Conservation (phyloP, 92 coral and sea anemone species). For the Epizoanthus ramosus region DNA sequence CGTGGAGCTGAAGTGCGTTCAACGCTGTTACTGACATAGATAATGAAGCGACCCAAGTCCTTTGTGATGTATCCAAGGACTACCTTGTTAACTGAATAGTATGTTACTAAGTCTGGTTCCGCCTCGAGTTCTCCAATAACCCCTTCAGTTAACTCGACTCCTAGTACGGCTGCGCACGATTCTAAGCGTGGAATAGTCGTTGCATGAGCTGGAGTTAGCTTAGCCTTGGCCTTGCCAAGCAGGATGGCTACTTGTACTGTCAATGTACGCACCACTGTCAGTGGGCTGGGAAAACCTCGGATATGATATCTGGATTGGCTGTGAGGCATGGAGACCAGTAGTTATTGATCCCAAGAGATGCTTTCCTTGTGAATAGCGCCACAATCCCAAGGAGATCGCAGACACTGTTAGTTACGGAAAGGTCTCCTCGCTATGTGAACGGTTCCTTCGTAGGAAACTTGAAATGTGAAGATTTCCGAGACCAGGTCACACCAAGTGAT, state of each 20-base stretch:
- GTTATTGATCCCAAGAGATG: too few species aligned
- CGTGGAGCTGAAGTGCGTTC: constrained; percentile 51
- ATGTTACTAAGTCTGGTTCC: constrained; percentile 42
- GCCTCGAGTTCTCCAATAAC: constrained; percentile 35
- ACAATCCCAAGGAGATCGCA: too few species aligned
- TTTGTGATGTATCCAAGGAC: constrained; percentile 59
- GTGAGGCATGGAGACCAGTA: too few species aligned
- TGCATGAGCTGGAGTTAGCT: constrained; percentile 54
- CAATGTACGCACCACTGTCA: not conserved
- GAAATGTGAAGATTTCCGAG: too few species aligned
- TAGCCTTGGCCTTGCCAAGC: constrained; percentile 62
- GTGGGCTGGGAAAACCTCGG: constrained; percentile 40
- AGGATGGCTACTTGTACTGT: constrained; percentile 53
- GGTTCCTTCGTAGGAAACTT: too few species aligned
- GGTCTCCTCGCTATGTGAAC: too few species aligned
- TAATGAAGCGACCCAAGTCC: constrained; percentile 52
- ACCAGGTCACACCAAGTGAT: too few species aligned
- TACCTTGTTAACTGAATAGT: constrained; percentile 63
- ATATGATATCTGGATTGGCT: constrained; percentile 20
- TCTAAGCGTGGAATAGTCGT: constrained; percentile 59
- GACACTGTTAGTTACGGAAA: too few species aligned
- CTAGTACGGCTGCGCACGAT: constrained; percentile 62
- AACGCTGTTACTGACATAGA: constrained; percentile 59
- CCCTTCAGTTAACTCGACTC: constrained; percentile 52
- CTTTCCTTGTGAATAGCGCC: too few species aligned